Evolutionary conservation across 2,113 vertebrate genomes (phyloP).

Genomic region (Mola mola): DNA sequence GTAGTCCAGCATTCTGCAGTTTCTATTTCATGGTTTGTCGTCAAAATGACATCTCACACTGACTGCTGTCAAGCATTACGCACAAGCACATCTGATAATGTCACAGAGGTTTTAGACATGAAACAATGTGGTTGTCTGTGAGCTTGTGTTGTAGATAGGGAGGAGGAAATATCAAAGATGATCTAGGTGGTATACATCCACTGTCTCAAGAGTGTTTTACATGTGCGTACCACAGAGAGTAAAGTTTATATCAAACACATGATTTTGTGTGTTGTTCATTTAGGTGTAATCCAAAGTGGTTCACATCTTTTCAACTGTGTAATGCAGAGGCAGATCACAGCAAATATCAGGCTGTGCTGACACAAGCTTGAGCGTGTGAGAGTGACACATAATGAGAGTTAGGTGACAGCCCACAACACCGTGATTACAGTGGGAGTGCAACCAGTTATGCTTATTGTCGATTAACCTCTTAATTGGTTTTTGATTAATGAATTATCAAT

Average conservation of each 20-base stretch:
- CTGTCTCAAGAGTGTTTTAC: too few species aligned
- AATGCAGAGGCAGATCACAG: background rate
- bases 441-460: too few species aligned
- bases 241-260: background rate
- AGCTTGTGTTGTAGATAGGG: too few species aligned
- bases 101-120: slow-evolving; percentile 20
- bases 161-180: too few species aligned
- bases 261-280: background rate
- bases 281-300: background rate
- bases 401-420: too few species aligned
- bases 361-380: too few species aligned
- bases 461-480: too few species aligned
- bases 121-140: background rate
- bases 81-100: background rate
- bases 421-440: too few species aligned
- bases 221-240: too few species aligned
- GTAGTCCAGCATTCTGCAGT: slow-evolving; percentile 1
- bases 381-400: too few species aligned
- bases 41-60: background rate
- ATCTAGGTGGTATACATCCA: background rate
- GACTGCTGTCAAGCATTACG: background rate
- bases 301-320: background rate
- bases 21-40: background rate
- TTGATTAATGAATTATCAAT: too few species aligned
- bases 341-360: background rate